Evolutionary conservation across 92 coral and sea anemone genomes (phyloP), one percentile per base, ranked within the genome.

Genomic region (Ricordea florida): DNA sequence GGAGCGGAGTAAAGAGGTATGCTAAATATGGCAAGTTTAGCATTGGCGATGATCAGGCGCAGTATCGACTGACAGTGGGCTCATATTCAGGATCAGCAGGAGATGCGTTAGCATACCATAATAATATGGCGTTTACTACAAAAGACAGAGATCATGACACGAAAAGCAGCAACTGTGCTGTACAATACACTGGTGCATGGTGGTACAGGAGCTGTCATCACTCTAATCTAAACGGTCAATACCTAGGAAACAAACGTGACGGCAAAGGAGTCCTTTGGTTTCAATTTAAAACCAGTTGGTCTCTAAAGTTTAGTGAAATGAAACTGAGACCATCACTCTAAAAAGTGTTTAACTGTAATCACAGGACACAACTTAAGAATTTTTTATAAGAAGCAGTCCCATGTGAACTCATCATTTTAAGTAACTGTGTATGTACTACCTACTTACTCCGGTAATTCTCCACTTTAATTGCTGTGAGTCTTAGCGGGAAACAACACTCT

Each of bases 131-230:
- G 14, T 87, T 87, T 49, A 42, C 52, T 27, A 87, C 92, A 18
- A 87, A 76, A 61, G 92, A 87, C 26, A 47, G 85, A 27, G 88
- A 87, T 57, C 75, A 81, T 46, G 88, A 87, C 57, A 9, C 0
- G 18, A 0, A 9, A 6, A 2, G 42, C 16, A 26, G 57, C 23
- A 71, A 85, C 55, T 79, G 85, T 43, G 85, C 90, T 58, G 66
- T 36, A 11, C 2, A 0, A 14, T 28, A 15, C 43, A 27, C 57
- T 14, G 90, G 81, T 57, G 90, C 80, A 55, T 84, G 90, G 90
- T 84, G 90, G 85, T 69, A 84, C 76, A 34, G 23, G 0, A 38
- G 17, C 55, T 78, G 80, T 42, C 28, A 37, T 7, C 3, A 16
- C 5, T 84, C 90, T 33, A 83, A 66, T 30, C 84, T 83, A 29